phyloP scores from a whole-genome alignment of 2,888 invertebrate genomes.

The Synanthedon andrenaeformis region DNA sequence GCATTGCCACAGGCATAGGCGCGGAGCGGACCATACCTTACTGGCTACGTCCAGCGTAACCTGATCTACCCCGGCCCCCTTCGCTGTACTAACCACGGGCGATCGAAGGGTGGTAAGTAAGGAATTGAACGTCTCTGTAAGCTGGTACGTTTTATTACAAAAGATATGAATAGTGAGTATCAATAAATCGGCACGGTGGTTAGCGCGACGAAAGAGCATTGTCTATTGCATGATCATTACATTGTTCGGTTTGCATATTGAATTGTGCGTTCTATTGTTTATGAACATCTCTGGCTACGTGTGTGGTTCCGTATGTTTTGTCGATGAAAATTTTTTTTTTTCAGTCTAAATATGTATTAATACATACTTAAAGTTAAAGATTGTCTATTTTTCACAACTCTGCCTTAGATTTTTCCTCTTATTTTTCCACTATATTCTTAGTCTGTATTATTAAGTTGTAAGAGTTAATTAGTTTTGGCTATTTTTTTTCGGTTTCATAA shows the following conservation, averaged over 20 bases:
- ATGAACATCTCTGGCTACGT: conserved; percentile 40
- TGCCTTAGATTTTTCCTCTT: too few relatives aligned
- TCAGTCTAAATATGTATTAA: neutral
- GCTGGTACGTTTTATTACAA: conserved; percentile 42
- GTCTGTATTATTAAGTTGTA: too few relatives aligned
- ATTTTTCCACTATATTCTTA: too few relatives aligned
- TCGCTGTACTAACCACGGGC: conserved; percentile 1
- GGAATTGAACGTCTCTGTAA: conserved; percentile 15
- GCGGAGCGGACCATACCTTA: conserved; percentile 29
- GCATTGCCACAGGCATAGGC: conserved; percentile 47
- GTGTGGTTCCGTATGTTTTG: conserved; percentile 37
- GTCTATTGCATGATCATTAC: conserved; percentile 59
- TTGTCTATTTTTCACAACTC: too few relatives aligned
- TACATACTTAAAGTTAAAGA: neutral
- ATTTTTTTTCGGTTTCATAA: too few relatives aligned
- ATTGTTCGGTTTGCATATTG: conserved; percentile 67
- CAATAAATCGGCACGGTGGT: conserved; percentile 65
- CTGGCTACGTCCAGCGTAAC: conserved; percentile 19
- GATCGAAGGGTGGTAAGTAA: conserved; percentile 6
- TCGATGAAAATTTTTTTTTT: neutral
- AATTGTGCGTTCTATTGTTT: conserved; percentile 67
- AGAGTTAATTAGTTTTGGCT: too few relatives aligned
- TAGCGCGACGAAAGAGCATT: conserved; percentile 65
- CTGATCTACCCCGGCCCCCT: conserved; percentile 20
- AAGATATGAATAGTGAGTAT: conserved; percentile 45